A percentile compares a stretch with the other conserved stretches of the same genome.
Conservation (phyloP, 2,113 vertebrate species). For the Heptranchias perlo region DNA sequence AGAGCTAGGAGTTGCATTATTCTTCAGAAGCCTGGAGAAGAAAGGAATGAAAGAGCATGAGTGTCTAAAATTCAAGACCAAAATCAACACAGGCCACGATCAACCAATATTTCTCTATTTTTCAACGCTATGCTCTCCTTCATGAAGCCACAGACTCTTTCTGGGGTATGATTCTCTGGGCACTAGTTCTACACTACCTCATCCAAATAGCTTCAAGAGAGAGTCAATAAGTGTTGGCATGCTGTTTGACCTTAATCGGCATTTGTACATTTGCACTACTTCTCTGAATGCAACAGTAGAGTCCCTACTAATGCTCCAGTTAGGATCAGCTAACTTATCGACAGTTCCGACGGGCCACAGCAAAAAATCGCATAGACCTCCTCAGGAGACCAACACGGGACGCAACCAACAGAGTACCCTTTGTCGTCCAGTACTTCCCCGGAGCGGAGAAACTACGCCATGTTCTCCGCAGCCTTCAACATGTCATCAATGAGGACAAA, state of each 20-base stretch:
- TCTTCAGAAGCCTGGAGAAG: slow-evolving; percentile 22
- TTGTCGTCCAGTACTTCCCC: too few relatives aligned
- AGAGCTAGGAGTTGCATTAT: slow-evolving; percentile 11
- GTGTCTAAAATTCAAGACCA: too few relatives aligned
- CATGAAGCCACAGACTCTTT: background rate
- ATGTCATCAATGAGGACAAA: too few relatives aligned
- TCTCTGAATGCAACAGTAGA: background rate
- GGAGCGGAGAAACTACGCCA: too few relatives aligned
- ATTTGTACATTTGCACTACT: background rate
- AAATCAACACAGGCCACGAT: background rate
- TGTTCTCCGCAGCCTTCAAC: too few relatives aligned
- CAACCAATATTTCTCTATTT: background rate
- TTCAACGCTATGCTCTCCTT: background rate
- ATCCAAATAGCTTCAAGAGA: background rate
- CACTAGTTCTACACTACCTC: background rate
- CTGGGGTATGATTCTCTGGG: background rate
- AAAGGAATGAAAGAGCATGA: background rate
- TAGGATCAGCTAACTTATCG: too few relatives aligned
- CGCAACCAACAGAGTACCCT: too few relatives aligned
- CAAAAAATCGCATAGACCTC: too few relatives aligned
- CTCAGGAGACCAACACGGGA: too few relatives aligned
- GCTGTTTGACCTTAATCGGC: background rate
- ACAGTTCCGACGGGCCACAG: too few relatives aligned
- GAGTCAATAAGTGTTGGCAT: background rate
- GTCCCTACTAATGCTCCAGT: too few relatives aligned